These are phyloP conservation scores for Cephus sareptanus DNA, from an alignment of 2,888 invertebrate species.

Conservation along the genomic window DNA sequence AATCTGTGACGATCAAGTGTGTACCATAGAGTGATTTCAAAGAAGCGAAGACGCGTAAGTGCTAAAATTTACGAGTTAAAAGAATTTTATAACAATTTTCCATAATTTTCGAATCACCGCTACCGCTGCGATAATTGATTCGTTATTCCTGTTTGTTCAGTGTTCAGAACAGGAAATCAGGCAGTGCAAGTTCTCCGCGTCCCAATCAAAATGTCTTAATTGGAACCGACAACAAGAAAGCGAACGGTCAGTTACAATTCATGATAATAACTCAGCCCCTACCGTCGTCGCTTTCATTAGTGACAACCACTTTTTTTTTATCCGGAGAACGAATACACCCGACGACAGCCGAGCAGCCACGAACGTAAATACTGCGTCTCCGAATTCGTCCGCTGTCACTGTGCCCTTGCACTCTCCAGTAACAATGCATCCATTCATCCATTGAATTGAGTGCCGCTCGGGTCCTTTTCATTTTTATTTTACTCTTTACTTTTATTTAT, in stretches of 20 bases:
- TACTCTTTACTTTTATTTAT: conserved; percentile 13
- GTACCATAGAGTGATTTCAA: background rate
- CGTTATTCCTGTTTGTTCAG: background rate
- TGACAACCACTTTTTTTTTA: conserved; percentile 3
- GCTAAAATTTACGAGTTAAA: background rate
- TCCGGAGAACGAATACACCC: background rate
- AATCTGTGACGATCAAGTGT: background rate
- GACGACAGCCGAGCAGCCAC: background rate
- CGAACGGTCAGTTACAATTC: conserved; percentile 24
- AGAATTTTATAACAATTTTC: background rate
- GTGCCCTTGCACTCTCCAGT: conserved; percentile 32
- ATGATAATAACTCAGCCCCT: background rate
- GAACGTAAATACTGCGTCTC: conserved; percentile 37
- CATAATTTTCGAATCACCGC: background rate
- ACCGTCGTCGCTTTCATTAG: background rate
- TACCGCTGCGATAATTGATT: background rate
- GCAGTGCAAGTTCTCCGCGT: background rate
- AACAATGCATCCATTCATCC: conserved; percentile 50
- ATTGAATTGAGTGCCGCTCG: conserved; percentile 35
- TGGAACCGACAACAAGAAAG: conserved; percentile 53
- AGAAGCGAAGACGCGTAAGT: background rate
- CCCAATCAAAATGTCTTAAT: conserved; percentile 48
- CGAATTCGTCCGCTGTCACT: conserved; percentile 24
- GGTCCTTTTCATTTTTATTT: conserved; percentile 4
- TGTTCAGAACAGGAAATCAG: background rate